Conservation (phyloP, 2,797 vertebrate species). For the Fundulus diaphanus region DNA sequence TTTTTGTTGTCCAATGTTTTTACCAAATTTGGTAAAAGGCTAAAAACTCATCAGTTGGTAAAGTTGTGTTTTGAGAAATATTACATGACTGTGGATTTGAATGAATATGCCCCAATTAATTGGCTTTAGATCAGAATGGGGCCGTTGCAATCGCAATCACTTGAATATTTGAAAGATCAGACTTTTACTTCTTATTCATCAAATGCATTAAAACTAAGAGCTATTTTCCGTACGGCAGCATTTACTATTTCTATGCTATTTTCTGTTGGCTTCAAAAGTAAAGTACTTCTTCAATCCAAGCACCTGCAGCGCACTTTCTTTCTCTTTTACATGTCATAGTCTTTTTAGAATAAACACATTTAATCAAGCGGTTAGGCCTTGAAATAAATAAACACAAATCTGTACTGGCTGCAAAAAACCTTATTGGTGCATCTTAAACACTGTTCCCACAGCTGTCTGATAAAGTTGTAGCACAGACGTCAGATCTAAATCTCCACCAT, state of each 20-base stretch:
- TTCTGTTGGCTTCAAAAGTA: neutral
- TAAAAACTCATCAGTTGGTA: neutral
- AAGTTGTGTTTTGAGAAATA: neutral
- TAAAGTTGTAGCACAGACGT: neutral
- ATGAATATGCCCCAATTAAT: neutral
- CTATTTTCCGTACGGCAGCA: too few species aligned
- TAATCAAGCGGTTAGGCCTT: neutral
- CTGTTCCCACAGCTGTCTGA: neutral
- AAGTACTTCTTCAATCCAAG: neutral
- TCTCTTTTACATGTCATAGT: neutral
- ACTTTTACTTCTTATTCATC: too few species aligned
- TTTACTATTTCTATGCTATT: neutral
- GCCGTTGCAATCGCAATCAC: neutral
- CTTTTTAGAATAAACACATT: neutral
- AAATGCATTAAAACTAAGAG: too few species aligned
- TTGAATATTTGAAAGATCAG: too few species aligned
- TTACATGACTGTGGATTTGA: neutral
- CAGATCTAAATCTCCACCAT: slow-evolving; percentile 5
- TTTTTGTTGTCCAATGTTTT: neutral
- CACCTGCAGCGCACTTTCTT: neutral
- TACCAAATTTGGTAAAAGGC: neutral
- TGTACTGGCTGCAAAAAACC: too few species aligned
- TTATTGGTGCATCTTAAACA: neutral
- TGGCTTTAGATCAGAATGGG: neutral
- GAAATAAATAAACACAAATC: too few species aligned